Conservation (phyloP, 2,113 vertebrate genomes). For the Vidua chalybeata region DNA sequence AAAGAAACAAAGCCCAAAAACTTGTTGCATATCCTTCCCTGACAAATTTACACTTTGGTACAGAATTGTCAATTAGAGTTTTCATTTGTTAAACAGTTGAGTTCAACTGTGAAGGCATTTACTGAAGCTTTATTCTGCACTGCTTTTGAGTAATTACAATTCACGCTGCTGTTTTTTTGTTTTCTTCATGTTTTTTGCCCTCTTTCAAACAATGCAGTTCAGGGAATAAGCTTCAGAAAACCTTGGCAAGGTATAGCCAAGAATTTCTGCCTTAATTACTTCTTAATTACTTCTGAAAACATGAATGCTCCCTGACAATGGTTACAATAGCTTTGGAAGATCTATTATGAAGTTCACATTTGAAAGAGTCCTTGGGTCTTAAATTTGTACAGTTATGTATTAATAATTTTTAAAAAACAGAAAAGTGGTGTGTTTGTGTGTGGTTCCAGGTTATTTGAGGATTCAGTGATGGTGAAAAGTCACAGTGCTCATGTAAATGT, state of each 20-base stretch:
- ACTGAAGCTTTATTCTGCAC: conserved; percentile 65
- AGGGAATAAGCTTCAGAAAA: conserved; percentile 65
- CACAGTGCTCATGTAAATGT: background rate
- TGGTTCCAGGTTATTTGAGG: background rate
- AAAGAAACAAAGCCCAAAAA: conserved; percentile 62
- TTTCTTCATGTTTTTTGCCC: background rate
- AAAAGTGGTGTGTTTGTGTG: background rate
- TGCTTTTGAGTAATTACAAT: conserved; percentile 71
- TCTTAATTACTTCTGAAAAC: conserved; percentile 68
- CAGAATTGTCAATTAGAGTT: conserved; percentile 78
- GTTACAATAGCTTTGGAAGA: conserved; percentile 39
- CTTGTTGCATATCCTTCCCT: conserved; percentile 78
- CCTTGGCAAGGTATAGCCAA: conserved; percentile 56
- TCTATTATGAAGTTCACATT: conserved; percentile 2
- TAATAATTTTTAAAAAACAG: background rate
- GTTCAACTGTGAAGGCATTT: conserved; percentile 79
- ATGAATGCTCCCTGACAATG: conserved; percentile 20
- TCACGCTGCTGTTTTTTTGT: background rate
- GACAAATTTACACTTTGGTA: conserved; percentile 78
- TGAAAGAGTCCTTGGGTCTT: conserved; percentile 13
- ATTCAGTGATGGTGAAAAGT: background rate
- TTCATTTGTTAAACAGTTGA: conserved; percentile 77
- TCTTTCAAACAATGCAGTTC: conserved; percentile 44
- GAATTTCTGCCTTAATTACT: conserved; percentile 64
- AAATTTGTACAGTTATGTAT: background rate